Base-by-base conservation (phyloP, 2,888 invertebrate genomes). In the Notodonta dromedarius region DNA sequence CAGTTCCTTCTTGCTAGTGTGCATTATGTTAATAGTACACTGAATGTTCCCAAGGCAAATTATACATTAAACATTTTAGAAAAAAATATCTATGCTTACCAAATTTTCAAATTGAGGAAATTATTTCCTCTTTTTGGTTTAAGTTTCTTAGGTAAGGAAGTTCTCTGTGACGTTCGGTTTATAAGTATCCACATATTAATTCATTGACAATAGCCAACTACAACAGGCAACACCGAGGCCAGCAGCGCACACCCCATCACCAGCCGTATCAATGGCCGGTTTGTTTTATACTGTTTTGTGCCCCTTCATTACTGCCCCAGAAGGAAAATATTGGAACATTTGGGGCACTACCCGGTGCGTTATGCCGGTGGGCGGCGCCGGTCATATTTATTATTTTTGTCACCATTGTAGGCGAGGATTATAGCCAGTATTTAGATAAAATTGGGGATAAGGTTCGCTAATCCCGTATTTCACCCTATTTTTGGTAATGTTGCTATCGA, bases 381-480 rank as follows among this genome's bases (percentile, higher is more conserved):
- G 82, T 85, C 78, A 85, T 93, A 93, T 93, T 93, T 93, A 92
- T 93, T 93, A 93, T 93, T 93, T 93, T 91, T 91, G 92, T 92
- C 92, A 88, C 93, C 87, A 85, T 87, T 93, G 93, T 93, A 83
- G 84, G 73, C 72, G 78, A 69, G 91, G 91, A 90, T 93, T 91
- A 93, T 85, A 87, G 84, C 82, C 78, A 85, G 91, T 91, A 91
- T 93, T 93, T 93, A 93, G 93, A 93, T 93, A 88, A 87, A 92
- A 93, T 93, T 93, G 92, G 90, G 92, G 92, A 93, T 93, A 93
- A 90, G 77, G 89, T 78, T 76, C 75, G 80, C 87, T 92, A 92
- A 92, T 92, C 93, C 88, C 84, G 80, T 81, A 77, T 86, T 87
- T 83, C 79, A 78, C 77, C 75, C 79, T 79, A 79, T 79, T 86